These are phyloP conservation scores for Merluccius polli DNA, from an alignment of 2,797 vertebrate species.

Conservation along the genomic window DNA sequence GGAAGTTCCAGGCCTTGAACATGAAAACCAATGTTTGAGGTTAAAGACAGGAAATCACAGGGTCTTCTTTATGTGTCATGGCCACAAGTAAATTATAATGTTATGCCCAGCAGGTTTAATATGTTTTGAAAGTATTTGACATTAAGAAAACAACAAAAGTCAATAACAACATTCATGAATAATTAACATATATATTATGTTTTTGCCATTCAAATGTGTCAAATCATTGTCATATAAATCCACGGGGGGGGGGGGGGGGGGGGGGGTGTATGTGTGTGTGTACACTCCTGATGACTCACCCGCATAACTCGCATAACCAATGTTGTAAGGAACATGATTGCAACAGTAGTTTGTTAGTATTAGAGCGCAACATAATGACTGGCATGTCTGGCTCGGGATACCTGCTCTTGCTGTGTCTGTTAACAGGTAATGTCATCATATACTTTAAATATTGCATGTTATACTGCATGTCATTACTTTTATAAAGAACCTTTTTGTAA, in stretches of 20 bases:
- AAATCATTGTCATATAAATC: too few species aligned
- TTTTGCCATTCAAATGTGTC: background rate
- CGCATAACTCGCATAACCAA: background rate
- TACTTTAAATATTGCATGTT: background rate
- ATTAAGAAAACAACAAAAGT: background rate
- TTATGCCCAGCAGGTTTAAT: background rate
- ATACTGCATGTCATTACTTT: background rate
- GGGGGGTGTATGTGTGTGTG: too few species aligned
- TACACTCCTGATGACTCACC: background rate
- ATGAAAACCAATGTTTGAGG: background rate
- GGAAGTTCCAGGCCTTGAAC: background rate
- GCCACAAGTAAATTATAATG: background rate
- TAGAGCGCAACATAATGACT: conserved; percentile 28
- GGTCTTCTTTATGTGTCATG: background rate
- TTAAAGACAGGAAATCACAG: background rate
- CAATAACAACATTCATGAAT: background rate
- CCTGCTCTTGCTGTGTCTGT: conserved; percentile 22
- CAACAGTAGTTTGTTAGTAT: background rate
- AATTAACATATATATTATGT: background rate
- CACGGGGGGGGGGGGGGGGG: too few species aligned
- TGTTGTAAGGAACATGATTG: too few species aligned
- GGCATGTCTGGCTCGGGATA: conserved; percentile 1
- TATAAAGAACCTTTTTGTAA: background rate
- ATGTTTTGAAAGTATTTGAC: too few species aligned
- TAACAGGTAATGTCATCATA: conserved; percentile 26